Base-by-base conservation (phyloP, 2,797 vertebrate species). In the Sebastes hubbsi region DNA sequence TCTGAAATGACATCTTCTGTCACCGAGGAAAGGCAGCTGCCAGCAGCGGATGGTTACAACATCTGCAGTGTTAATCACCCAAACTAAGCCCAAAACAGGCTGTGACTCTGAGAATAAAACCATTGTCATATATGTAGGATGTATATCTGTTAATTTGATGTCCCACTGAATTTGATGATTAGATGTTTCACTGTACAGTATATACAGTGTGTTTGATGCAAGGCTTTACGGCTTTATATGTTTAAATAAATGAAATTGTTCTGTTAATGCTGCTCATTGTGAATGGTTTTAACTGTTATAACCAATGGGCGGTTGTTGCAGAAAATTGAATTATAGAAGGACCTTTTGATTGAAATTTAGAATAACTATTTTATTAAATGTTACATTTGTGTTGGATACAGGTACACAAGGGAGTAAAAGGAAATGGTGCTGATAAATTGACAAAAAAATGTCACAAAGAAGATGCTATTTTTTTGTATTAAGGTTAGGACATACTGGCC, bases 41-140 rank as follows among this genome's bases (percentile, higher is more conserved):
- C 34, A 58, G 10, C 20, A 63, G 36, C 24, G 46, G 70, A 70
- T 36, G 20, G 6, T 76, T 49, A 24, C 54, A 65, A 82, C 63
- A n/a, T 72, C 54, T 85, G 58, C 68, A 87, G 88, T 87, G 78
- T 89, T 91, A 85, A 83, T 29, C 54, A 72, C 4, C 22, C 8
- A 58, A 75, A 67, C 27, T 59, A 46, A 58, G 14, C 36, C 29
- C n/a, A 5, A 52, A 60, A 62, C 49, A 60, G 29, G 9, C 42
- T 30, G 32, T 66, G 18, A 65, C 24, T 61, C 20, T 62, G 16
- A 71, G 69, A 46, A 68, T 32, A 73, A 56, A 74, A 60, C 8
- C 10, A 63, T 22, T 62, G 61, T 46, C 5, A 22, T 30, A 61
- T 24, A 10, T 64, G 25, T 7, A 78, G 9, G 34, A 71, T 69